Evolutionary conservation across 2,888 invertebrate genomes (phyloP), one percentile per base, ranked within the genome.

Genomic region (Xanthostigma xanthostigma): DNA sequence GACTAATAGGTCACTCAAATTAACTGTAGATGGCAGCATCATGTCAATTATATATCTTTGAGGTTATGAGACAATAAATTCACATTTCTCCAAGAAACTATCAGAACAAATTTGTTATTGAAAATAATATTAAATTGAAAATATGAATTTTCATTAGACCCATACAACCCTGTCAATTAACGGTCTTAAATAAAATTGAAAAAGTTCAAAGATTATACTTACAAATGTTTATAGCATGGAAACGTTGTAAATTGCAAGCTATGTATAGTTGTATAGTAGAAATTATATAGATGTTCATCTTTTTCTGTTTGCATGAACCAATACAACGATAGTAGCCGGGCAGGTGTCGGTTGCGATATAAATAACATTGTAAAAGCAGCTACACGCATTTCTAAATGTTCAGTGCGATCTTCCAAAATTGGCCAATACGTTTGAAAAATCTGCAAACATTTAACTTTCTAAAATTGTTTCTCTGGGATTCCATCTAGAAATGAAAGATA

Each of bases 181-280:
- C 6, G 27, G 27, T 6, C 27, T 5, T 27, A 27, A 27, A 27
- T 27, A 27, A 27, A 27, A 6, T 27, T 27, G 1, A 27, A 27
- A 27, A 27, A 27, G 5, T 27, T 27, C 27, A 27, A 27, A 27
- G 11, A 41, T 41, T 42, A 50, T 54, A 73, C 79, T 73, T 60
- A 83, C 84, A 82, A 69, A 37, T 76, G 70, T 50, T 72, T 70
- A 57, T 81, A 83, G 50, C 80, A 82, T 1, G 79, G 78, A 58
- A 77, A 81, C 2, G 77, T 77, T 1, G 79, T 80, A 41, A 72
- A 72, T 48, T 79, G 76, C 59, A 84, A 67, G 47, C 80, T 82
- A 52, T 78, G 78, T 34, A 84, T 67, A 0, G 81, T 81, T 0
- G 82, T 78, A 51, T 79, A 79, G 70, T 81, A 85, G 62, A 77